Conservation (phyloP, 23 tunicate genomes). For the Clavelina lepadiformis region DNA sequence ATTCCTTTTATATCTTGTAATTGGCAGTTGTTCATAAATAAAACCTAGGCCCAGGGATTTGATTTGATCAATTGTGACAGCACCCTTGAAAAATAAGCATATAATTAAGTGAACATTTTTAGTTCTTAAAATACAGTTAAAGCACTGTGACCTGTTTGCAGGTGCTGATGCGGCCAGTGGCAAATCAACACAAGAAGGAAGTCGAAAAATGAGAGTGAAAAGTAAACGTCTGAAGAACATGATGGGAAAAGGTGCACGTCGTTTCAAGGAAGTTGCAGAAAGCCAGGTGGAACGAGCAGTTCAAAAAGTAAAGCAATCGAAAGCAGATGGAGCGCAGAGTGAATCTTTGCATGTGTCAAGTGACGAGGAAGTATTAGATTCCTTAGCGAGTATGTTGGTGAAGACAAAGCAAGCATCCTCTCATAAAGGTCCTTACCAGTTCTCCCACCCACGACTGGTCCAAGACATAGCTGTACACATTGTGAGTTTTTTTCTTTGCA, state of each 20-base stretch:
- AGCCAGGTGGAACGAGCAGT: constrained; percentile 77
- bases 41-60: too few relatives aligned
- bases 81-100: too few relatives aligned
- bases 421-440: constrained; percentile 72
- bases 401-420: constrained; percentile 73
- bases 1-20: too few relatives aligned
- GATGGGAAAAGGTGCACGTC: constrained; percentile 60
- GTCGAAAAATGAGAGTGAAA: constrained; percentile 43
- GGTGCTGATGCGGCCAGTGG: constrained; percentile 41
- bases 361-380: constrained; percentile 72
- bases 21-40: too few relatives aligned
- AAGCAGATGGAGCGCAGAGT: constrained; percentile 32
- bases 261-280: constrained; percentile 58
- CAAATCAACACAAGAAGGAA: constrained; percentile 9
- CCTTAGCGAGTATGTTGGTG: constrained; percentile 35
- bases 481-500: constrained; percentile 34
- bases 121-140: too few relatives aligned
- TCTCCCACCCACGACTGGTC: constrained; percentile 48
- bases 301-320: constrained; percentile 72
- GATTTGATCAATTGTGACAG: too few relatives aligned
- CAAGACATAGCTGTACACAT: constrained; percentile 95
- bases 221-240: constrained; percentile 63
- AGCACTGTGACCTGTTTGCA: too few relatives aligned
- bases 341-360: constrained; percentile 77
- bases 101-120: too few relatives aligned